Conservation (phyloP, 2,797 vertebrate genomes). For the Zenarchopterus dispar region DNA sequence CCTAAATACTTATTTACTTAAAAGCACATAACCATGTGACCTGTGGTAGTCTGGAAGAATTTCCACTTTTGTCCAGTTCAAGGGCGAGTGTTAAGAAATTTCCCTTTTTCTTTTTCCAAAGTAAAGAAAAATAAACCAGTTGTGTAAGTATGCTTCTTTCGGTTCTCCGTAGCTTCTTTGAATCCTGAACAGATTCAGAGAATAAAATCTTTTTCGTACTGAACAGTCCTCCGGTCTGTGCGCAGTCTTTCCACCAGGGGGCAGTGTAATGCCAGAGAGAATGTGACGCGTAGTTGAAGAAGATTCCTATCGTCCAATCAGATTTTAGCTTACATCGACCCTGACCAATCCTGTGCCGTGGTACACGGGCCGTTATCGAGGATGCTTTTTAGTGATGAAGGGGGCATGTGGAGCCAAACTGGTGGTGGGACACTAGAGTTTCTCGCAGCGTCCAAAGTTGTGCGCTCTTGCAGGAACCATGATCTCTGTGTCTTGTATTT, state of each 20-base stretch:
- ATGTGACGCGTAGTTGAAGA: constrained; percentile 8
- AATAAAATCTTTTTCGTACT: constrained; percentile 10
- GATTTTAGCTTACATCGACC: constrained; percentile 42
- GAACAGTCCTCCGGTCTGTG: background rate
- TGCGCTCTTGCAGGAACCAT: constrained; percentile 53
- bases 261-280: background rate
- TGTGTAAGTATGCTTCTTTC: constrained; percentile 23
- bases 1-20: no score
- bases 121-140: background rate
- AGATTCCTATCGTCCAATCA: constrained; percentile 63
- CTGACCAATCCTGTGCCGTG: constrained; percentile 57
- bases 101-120: background rate
- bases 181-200: constrained; percentile 28
- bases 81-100: background rate
- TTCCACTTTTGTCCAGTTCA: no score
- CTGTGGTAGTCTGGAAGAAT: no score
- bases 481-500: constrained; percentile 45
- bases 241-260: constrained; percentile 51
- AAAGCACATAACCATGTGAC: no score
- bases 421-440: constrained; percentile 33
- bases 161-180: constrained; percentile 16
- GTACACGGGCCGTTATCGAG: constrained; percentile 59
- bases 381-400: constrained; percentile 50
- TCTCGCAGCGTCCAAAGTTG: constrained; percentile 30
- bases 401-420: constrained; percentile 39